A percentile compares a stretch with the other conserved stretches of the same genome.
These are phyloP conservation scores for Listronotus bonariensis DNA, from an alignment of 1,140 invertebrate species.

Conservation along the genomic window DNA sequence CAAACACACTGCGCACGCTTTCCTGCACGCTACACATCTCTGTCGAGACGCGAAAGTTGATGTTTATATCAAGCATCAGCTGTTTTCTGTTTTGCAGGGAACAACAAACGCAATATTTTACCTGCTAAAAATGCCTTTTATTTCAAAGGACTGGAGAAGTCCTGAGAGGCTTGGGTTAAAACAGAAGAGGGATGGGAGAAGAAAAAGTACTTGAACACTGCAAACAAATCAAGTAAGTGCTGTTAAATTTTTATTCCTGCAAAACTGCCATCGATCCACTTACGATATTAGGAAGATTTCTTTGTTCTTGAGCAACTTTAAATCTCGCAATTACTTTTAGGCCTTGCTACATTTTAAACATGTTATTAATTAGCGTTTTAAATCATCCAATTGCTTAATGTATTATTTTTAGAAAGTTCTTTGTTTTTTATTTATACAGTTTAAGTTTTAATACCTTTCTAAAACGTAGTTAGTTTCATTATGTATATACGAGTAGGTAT, in stretches of 20 bases:
- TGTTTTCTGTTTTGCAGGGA: slow-evolving; percentile 34
- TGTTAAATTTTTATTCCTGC: slow-evolving; percentile 26
- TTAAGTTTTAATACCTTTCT: not conserved
- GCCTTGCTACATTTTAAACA: not conserved
- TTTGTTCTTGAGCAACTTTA: slow-evolving; percentile 59
- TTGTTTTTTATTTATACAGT: not conserved
- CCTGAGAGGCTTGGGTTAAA: slow-evolving; percentile 97
- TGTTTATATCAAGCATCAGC: slow-evolving; percentile 36
- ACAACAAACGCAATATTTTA: slow-evolving; percentile 29
- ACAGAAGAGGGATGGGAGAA: slow-evolving; percentile 96
- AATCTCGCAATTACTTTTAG: not conserved
- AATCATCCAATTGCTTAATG: not conserved
- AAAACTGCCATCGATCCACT: slow-evolving; percentile 44
- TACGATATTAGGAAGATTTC: slow-evolving; percentile 48
- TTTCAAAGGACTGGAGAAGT: slow-evolving; percentile 91
- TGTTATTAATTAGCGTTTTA: not conserved
- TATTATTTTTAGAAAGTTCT: not conserved
- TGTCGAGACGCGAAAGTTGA: slow-evolving; percentile 14
- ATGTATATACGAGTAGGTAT: too few relatives aligned
- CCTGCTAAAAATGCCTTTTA: slow-evolving; percentile 84
- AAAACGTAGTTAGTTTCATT: too few relatives aligned
- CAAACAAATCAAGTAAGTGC: slow-evolving; percentile 51
- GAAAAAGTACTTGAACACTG: slow-evolving; percentile 85
- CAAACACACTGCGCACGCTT: too few relatives aligned
- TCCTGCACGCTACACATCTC: too few relatives aligned